Percentiles rank a stretch among this genome's conserved stretches.
Conservation (phyloP, 1,140 invertebrate species). For the Episyrphus balteatus region DNA sequence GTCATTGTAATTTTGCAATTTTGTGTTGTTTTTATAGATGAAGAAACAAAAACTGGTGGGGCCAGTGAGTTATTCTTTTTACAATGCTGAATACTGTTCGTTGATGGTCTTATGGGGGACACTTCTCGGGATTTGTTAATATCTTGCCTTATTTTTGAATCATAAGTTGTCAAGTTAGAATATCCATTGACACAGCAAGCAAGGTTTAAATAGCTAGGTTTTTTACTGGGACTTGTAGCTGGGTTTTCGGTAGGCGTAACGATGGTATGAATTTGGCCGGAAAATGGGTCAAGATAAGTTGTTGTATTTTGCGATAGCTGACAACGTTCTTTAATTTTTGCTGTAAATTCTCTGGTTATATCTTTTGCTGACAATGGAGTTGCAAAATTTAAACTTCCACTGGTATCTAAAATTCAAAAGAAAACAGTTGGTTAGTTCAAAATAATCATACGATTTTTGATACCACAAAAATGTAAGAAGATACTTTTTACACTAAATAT, state of each 20-base stretch:
- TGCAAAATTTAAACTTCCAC: conserved; percentile 42
- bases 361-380: conserved; percentile 48
- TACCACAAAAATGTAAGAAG: no score
- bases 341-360: conserved; percentile 45
- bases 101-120: conserved; percentile 50
- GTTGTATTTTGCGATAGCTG: conserved; percentile 15
- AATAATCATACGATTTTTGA: no score
- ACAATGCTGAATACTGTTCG: conserved; percentile 44
- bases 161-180: conserved; percentile 71
- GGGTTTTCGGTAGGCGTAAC: not conserved
- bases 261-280: conserved; percentile 5
- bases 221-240: conserved; percentile 17
- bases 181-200: conserved; percentile 86
- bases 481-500: no score
- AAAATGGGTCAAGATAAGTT: conserved; percentile 9
- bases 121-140: conserved; percentile 53
- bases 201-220: conserved; percentile 75
- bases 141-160: conserved; percentile 61
- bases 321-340: conserved; percentile 41
- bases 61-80: conserved; percentile 44
- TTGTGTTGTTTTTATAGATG: not conserved
- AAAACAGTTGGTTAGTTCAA: not conserved
- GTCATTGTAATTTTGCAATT: not conserved
- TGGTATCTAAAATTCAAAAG: conserved; percentile 23
- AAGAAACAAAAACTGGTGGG: conserved; percentile 35